Evolutionary conservation across 2,888 invertebrate species (phyloP), one percentile per base, ranked within the genome.

Genomic region (Agrotis clavis): DNA sequence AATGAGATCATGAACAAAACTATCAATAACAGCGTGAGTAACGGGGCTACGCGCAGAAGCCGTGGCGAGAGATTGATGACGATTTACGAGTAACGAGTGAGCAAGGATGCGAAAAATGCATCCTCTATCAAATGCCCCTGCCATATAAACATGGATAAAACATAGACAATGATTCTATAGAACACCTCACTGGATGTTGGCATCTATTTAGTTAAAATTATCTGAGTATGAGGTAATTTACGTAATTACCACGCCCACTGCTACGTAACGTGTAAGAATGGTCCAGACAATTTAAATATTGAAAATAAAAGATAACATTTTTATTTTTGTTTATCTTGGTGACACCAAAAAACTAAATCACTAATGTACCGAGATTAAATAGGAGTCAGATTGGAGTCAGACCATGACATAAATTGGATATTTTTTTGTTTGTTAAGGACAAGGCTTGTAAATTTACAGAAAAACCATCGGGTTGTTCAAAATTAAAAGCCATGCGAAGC

Each of bases 91-190:
- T 60, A 56, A n/a, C 64, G 61, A 71, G 54, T 60, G 59, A 14
- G 54, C 51, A 59, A 81, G 83, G 77, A 72, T 74, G 71, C 66
- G 74, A 77, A 72, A 81, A 71, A 70, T 56, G 68, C 77, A 77
- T 83, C 80, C 83, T 79, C 77, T 80, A 80, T 74, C 64, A 82
- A 69, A 30, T 61, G 63, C 65, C 56, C 73, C 51, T 16, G 50
- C 61, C 57, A 50, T 47, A 67, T 48, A 68, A 59, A 67, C 54
- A 68, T 54, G 41, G 21, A 75, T 61, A 56, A 53, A 67, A 67
- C 62, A 69, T 47, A 35, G 35, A 66, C 21, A 41, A 60, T 19
- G 50, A 53, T 47, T 47, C 25, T 59, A 57, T 68, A 60, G 35
- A 48, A 18, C 47, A 59, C 35, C 41, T 21, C 13, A 30, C 47